Evolutionary conservation across 2,113 vertebrate genomes (phyloP).

Genomic region (Rhea pennata): DNA sequence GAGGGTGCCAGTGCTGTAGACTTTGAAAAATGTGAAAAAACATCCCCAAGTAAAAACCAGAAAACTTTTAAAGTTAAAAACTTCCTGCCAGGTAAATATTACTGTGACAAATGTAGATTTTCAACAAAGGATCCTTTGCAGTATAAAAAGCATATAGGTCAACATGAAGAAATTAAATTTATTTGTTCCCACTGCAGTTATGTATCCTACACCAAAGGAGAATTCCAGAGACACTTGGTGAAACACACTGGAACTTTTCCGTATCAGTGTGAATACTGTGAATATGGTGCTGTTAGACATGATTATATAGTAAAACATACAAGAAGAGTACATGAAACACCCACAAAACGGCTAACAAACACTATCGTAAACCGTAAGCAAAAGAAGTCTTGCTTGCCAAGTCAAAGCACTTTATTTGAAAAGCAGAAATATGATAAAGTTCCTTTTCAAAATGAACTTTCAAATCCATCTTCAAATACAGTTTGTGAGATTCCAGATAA

Average conservation of each 20-base stretch:
- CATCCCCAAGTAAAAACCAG: not conserved
- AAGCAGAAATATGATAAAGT: conserved; percentile 7
- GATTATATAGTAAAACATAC: conserved; percentile 93
- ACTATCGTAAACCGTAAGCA: conserved; percentile 29
- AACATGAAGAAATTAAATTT: conserved; percentile 86
- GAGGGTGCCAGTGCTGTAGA: conserved; percentile 22
- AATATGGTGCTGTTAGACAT: conserved; percentile 89
- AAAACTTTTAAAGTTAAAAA: conserved; percentile 75
- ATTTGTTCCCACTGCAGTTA: conserved; percentile 85
- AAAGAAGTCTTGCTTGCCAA: not conserved
- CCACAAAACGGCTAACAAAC: conserved; percentile 39
- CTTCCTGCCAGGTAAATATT: conserved; percentile 78
- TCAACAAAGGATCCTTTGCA: conserved; percentile 84
- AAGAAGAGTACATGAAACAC: conserved; percentile 82
- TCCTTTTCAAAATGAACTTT: conserved; percentile 25
- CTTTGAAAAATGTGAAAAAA: conserved; percentile 29
- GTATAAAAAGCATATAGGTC: conserved; percentile 80
- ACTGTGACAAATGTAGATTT: conserved; percentile 86
- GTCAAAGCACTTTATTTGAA: conserved; percentile 53
- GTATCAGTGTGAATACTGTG: conserved; percentile 88
- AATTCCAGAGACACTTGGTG: conserved; percentile 88
- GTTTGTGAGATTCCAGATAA: conserved; percentile 30
- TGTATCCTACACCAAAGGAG: conserved; percentile 87
- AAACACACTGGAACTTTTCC: conserved; percentile 87
- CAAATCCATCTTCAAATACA: conserved; percentile 12